phyloP scores from a whole-genome alignment of 2,888 invertebrate species.

The Boloria euphrosyne region DNA sequence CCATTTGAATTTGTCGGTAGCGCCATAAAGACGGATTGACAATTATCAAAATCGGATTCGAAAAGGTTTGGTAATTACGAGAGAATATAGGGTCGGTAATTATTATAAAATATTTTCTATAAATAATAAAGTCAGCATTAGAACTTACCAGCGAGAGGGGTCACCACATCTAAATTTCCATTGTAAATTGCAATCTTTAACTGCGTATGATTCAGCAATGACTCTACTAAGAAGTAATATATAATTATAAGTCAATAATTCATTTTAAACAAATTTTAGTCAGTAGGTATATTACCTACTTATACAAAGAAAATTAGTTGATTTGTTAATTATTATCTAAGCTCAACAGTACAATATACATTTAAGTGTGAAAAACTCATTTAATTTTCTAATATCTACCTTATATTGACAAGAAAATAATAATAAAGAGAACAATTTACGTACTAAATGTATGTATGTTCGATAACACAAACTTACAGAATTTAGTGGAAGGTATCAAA shows the following conservation, averaged over 20 bases:
- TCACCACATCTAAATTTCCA: slow-evolving; percentile 70
- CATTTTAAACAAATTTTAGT: background rate
- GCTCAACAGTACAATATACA: too few species aligned
- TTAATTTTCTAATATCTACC: too few species aligned
- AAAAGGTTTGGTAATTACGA: too few species aligned
- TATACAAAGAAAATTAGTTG: too few species aligned
- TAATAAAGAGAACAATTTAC: too few species aligned
- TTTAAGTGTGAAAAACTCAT: background rate
- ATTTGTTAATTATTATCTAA: too few species aligned
- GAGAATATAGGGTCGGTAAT: too few species aligned
- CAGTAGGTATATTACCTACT: background rate
- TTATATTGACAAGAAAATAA: too few species aligned
- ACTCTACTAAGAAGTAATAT: slow-evolving; percentile 64
- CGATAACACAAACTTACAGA: slow-evolving; percentile 58
- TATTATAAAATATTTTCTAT: background rate
- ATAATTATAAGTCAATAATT: background rate
- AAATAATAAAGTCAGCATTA: background rate
- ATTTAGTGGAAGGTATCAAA: slow-evolving; percentile 63
- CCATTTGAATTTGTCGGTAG: too few species aligned
- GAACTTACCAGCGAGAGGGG: slow-evolving; percentile 66
- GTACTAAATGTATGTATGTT: background rate
- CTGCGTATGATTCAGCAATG: slow-evolving; percentile 61
- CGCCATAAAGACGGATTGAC: too few species aligned
- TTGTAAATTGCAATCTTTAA: slow-evolving; percentile 69
- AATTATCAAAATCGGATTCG: too few species aligned